These are phyloP conservation scores for Caenorhabditis sp. DNA, from an alignment of 2,888 invertebrate species.

Conservation along the genomic window DNA sequence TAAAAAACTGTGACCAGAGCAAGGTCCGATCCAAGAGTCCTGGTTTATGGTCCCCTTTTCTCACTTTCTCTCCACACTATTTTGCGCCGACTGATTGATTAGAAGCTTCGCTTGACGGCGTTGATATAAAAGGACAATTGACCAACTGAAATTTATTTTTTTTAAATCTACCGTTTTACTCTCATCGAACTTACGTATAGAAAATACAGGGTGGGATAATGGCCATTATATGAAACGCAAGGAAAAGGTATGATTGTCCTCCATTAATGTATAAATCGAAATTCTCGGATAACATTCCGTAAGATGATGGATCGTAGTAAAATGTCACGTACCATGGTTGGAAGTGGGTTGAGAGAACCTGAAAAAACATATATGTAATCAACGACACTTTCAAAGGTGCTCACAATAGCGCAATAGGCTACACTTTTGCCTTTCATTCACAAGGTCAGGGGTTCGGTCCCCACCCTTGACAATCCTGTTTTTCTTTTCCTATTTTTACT, in stretches of 20 bases:
- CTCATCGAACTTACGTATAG: constrained; percentile 61
- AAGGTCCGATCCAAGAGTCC: too few relatives aligned
- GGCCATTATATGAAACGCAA: constrained; percentile 61
- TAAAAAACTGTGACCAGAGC: too few relatives aligned
- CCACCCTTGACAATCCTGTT: too few relatives aligned
- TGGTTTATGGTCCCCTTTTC: too few relatives aligned
- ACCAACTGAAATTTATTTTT: constrained; percentile 53
- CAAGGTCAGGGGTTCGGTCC: too few relatives aligned
- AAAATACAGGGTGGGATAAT: constrained; percentile 64
- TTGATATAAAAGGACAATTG: constrained; percentile 49
- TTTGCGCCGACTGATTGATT: constrained; percentile 32
- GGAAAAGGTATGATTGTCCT: constrained; percentile 51
- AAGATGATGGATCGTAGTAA: constrained; percentile 66
- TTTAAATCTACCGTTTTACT: too few relatives aligned
- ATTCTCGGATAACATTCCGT: constrained; percentile 67
- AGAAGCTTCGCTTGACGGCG: constrained; percentile 43
- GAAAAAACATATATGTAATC: too few relatives aligned
- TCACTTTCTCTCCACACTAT: constrained; percentile 44
- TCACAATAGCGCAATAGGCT: too few relatives aligned
- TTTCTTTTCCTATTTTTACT: too few relatives aligned
- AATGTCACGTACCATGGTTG: constrained; percentile 69
- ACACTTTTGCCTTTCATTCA: too few relatives aligned
- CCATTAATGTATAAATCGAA: constrained; percentile 53
- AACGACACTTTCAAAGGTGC: too few relatives aligned
- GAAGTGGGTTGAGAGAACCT: constrained; percentile 67